Percentiles rank a stretch among this genome's conserved stretches.
These are phyloP conservation scores for Eupeodes corollae DNA, from an alignment of 1,140 invertebrate genomes.

Conservation along the genomic window DNA sequence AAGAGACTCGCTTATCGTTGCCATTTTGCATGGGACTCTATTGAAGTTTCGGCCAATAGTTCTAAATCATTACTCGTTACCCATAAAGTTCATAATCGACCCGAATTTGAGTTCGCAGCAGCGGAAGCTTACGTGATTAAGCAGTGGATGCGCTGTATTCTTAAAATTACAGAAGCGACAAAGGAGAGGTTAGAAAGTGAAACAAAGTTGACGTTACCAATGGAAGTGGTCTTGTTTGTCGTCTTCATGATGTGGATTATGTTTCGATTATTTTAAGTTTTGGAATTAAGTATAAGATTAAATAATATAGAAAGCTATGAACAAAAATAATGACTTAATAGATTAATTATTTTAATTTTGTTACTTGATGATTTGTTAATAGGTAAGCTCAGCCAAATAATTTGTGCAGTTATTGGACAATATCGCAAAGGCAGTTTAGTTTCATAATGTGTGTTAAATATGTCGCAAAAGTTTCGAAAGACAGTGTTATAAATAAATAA, in stretches of 20 bases:
- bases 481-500: too few species aligned
- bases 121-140: constrained; percentile 23
- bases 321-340: too few species aligned
- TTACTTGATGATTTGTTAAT: too few species aligned
- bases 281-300: too few species aligned
- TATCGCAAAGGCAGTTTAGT: too few species aligned
- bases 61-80: constrained; percentile 4
- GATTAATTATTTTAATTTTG: too few species aligned
- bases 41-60: constrained; percentile 21
- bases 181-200: constrained; percentile 17
- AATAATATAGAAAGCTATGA: too few species aligned
- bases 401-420: too few species aligned
- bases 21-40: constrained; percentile 25
- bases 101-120: constrained; percentile 24
- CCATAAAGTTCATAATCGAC: not conserved
- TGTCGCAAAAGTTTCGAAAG: too few species aligned
- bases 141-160: constrained; percentile 27
- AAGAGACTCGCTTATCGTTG: constrained; percentile 25
- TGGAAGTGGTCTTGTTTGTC: constrained; percentile 29
- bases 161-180: constrained; percentile 26
- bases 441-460: too few species aligned
- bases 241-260: constrained; percentile 25
- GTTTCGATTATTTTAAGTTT: constrained; percentile 13
- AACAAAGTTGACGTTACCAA: constrained; percentile 26
- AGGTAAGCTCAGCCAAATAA: too few species aligned